Evolutionary conservation across 2,888 invertebrate genomes (phyloP).

Genomic region (Parascotia fuliginaria): DNA sequence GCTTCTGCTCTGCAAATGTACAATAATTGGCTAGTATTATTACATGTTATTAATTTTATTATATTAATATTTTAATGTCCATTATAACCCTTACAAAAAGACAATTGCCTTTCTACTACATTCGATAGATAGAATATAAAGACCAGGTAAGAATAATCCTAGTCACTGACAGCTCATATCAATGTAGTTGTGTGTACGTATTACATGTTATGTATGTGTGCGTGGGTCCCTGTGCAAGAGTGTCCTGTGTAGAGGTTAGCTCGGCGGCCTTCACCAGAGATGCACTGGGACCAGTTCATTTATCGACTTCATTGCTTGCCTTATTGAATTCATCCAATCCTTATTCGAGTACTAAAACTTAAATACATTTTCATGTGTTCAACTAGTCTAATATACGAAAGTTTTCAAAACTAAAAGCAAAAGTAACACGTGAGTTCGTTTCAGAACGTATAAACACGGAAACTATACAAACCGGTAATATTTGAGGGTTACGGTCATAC

Average conservation of each 20-base stretch:
- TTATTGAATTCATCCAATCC: conserved; percentile 21
- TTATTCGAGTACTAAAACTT: too few relatives aligned
- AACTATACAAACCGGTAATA: conserved; percentile 34
- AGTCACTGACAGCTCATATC: conserved; percentile 49
- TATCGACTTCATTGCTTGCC: conserved; percentile 58
- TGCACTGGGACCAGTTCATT: conserved; percentile 76
- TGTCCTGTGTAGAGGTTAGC: conserved; percentile 74
- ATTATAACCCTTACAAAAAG: conserved; percentile 60
- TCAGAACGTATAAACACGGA: conserved; percentile 29
- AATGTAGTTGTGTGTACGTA: conserved; percentile 50
- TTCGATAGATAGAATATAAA: conserved; percentile 48
- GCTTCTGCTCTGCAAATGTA: too few relatives aligned
- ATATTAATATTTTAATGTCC: too few relatives aligned
- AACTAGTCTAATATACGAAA: conserved; percentile 21
- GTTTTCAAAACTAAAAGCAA: conserved; percentile 28
- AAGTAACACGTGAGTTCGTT: conserved; percentile 40
- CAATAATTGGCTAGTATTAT: too few relatives aligned
- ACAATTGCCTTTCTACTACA: too few relatives aligned
- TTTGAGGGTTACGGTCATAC: conserved; percentile 37
- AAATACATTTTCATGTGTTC: background rate
- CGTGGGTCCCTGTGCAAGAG: conserved; percentile 70
- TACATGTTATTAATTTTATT: too few relatives aligned
- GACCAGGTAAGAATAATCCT: conserved; percentile 71
- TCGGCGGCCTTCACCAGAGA: conserved; percentile 83
- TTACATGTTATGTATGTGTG: conserved; percentile 55